These are phyloP conservation scores for Lobophora halterata DNA, from an alignment of 2,888 invertebrate genomes.

Conservation along the genomic window DNA sequence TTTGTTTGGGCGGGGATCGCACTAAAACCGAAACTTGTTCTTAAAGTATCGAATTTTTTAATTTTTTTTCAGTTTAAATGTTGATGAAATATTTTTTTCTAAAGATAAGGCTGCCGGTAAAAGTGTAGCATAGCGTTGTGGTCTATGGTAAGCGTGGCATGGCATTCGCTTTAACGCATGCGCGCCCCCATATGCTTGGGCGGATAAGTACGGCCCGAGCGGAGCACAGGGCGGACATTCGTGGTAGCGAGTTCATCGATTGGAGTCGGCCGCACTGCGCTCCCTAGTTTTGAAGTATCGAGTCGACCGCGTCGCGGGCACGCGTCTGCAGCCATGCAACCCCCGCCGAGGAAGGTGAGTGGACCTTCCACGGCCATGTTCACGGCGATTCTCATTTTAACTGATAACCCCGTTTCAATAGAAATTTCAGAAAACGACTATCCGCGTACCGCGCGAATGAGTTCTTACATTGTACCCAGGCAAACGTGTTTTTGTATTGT, in stretches of 20 bases:
- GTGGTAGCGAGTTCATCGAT: slow-evolving; percentile 53
- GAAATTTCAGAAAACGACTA: background rate
- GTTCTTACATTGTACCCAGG: slow-evolving; percentile 1
- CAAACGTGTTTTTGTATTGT: slow-evolving; percentile 12
- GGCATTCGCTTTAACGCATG: slow-evolving; percentile 24
- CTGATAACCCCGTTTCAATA: background rate
- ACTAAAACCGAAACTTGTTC: background rate
- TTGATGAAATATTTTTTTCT: too few species aligned
- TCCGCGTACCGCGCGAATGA: slow-evolving; percentile 4
- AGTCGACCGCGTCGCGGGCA: slow-evolving; percentile 34
- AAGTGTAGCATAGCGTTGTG: slow-evolving; percentile 1
- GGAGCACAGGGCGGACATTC: slow-evolving; percentile 47
- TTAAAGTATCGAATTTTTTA: too few species aligned
- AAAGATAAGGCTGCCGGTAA: background rate
- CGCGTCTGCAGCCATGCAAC: slow-evolving; percentile 83
- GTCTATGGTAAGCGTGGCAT: slow-evolving; percentile 12
- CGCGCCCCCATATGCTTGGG: slow-evolving; percentile 38
- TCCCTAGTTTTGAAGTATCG: slow-evolving; percentile 25
- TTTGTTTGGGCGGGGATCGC: background rate
- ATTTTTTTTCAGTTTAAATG: too few species aligned
- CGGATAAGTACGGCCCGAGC: slow-evolving; percentile 30
- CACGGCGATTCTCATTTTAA: slow-evolving; percentile 1
- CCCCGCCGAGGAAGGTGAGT: slow-evolving; percentile 92
- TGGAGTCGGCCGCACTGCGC: slow-evolving; percentile 31
- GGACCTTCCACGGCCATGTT: slow-evolving; percentile 8